Evolutionary conservation across 2,888 invertebrate species (phyloP).

Genomic region (Flexamia atlantica): DNA sequence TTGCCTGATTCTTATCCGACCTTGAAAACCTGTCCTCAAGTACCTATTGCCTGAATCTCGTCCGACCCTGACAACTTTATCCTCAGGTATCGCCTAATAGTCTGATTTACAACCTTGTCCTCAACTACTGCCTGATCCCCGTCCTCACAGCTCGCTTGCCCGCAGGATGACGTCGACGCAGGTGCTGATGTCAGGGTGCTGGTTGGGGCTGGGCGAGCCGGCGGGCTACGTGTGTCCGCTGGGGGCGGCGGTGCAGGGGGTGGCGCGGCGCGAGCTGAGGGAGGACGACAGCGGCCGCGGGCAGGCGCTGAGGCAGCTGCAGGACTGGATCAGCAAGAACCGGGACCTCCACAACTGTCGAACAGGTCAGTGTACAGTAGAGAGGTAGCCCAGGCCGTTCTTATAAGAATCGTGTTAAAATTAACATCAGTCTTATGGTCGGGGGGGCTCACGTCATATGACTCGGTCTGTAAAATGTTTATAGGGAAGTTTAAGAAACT

Average conservation of each 20-base stretch:
- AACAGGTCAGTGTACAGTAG: constrained; percentile 78
- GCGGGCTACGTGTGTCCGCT: constrained; percentile 61
- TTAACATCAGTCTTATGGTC: no score
- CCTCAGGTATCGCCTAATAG: not conserved
- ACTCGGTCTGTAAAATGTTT: no score
- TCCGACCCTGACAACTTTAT: not conserved
- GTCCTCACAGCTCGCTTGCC: not conserved
- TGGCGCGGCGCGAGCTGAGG: constrained; percentile 83
- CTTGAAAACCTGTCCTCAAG: no score
- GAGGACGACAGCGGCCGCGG: constrained; percentile 82
- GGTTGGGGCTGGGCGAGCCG: constrained; percentile 69
- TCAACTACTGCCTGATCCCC: not conserved
- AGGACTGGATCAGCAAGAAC: constrained; percentile 85
- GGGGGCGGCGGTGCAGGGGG: constrained; percentile 67
- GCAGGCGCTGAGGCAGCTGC: constrained; percentile 81
- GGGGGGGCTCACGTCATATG: no score
- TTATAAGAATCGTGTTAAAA: no score
- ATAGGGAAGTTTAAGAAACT: no score
- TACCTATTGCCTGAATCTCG: no score
- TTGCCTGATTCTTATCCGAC: no score
- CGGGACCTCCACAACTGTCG: constrained; percentile 83
- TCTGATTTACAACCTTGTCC: not conserved
- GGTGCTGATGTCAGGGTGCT: constrained; percentile 72
- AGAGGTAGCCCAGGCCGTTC: not conserved
- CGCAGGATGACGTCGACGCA: constrained; percentile 72